These are phyloP conservation scores for Macrotrachela quadricornifera DNA, from an alignment of 1,140 invertebrate species.

Conservation along the genomic window DNA sequence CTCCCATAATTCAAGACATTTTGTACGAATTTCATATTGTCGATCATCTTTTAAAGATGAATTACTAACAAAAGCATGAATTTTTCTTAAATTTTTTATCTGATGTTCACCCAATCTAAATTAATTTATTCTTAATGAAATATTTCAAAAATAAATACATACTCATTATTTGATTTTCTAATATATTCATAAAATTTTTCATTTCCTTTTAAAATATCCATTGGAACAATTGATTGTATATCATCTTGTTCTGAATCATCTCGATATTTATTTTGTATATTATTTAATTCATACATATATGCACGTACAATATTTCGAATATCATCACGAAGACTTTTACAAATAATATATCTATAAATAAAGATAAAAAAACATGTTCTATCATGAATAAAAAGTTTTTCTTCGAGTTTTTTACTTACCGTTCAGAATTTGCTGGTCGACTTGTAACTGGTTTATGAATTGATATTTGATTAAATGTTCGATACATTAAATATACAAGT, in stretches of 20 bases:
- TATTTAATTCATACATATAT: constrained; percentile 44
- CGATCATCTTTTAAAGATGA: background rate
- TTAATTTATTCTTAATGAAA: background rate
- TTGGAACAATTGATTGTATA: constrained; percentile 3
- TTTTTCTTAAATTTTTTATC: constrained; percentile 1
- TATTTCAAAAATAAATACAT: background rate
- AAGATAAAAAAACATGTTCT: constrained; percentile 9
- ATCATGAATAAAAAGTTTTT: no score
- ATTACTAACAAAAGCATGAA: constrained; percentile 1
- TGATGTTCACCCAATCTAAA: constrained; percentile 1
- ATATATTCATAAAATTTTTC: constrained; percentile 6
- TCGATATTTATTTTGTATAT: constrained; percentile 16
- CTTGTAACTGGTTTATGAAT: constrained; percentile 92
- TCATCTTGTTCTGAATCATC: constrained; percentile 3
- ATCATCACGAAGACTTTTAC: constrained; percentile 47
- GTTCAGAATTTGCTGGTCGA: constrained; percentile 85
- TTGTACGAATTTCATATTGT: background rate
- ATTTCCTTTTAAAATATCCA: constrained; percentile 8
- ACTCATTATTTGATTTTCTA: constrained; percentile 4
- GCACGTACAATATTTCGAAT: constrained; percentile 34
- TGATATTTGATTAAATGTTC: constrained; percentile 57
- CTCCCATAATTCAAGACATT: constrained; percentile 6
- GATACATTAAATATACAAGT: constrained; percentile 74
- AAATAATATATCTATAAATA: constrained; percentile 54
- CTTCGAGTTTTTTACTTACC: constrained; percentile 25